phyloP scores from a whole-genome alignment of 2,797 vertebrate genomes.

The Meriones psammophilus region DNA sequence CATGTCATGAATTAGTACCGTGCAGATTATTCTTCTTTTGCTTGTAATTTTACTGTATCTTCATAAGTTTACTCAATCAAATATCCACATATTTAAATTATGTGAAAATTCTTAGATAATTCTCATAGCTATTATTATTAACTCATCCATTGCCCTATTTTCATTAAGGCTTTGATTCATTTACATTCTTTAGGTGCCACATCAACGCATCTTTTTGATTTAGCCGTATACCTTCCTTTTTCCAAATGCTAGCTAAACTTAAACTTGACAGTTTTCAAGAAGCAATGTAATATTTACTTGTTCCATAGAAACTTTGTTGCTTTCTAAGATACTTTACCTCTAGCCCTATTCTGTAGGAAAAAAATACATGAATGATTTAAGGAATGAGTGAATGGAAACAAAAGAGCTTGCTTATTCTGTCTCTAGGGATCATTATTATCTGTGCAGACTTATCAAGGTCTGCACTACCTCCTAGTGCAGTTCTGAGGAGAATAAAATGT shows the following conservation, averaged over 20 bases:
- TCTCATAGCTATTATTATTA: slow-evolving; percentile 33
- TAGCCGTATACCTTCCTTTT: background rate
- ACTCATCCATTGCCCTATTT: background rate
- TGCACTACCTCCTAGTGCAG: slow-evolving; percentile 12
- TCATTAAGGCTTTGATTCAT: slow-evolving; percentile 39
- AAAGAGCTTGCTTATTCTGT: background rate
- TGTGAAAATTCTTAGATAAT: background rate
- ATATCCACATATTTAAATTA: background rate
- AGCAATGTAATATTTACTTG: background rate
- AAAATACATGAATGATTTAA: background rate
- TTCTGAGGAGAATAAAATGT: background rate
- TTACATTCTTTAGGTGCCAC: slow-evolving; percentile 1
- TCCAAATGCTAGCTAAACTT: slow-evolving; percentile 14
- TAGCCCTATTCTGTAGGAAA: background rate
- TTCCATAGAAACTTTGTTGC: background rate
- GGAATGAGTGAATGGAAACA: background rate
- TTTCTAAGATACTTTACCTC: background rate
- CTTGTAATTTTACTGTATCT: slow-evolving; percentile 24
- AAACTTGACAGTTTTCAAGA: slow-evolving; percentile 41
- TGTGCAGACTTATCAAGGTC: background rate
- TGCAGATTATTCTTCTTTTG: background rate
- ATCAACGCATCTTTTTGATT: background rate
- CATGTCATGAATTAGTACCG: slow-evolving; percentile 38
- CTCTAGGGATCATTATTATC: background rate
- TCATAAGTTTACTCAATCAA: slow-evolving; percentile 3